Percentiles rank a stretch among this genome's conserved stretches.
Evolutionary conservation across 1,140 invertebrate species (phyloP).

Genomic region (Meteorus sp.): DNA sequence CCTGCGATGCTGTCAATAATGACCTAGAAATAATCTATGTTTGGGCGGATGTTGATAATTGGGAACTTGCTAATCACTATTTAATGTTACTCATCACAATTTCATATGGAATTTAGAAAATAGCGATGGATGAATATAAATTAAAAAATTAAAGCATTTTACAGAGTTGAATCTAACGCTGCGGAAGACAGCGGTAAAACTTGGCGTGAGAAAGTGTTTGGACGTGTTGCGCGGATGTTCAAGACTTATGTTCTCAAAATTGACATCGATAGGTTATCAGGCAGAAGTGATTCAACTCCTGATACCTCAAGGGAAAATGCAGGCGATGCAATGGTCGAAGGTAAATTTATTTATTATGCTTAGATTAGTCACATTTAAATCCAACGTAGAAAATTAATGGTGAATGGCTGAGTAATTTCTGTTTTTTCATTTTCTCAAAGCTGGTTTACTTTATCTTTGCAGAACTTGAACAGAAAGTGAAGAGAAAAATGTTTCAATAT

Average conservation of each 20-base stretch:
- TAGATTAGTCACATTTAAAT: background rate
- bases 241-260: constrained; percentile 49
- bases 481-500: too few relatives aligned
- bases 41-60: background rate
- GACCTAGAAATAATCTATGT: constrained; percentile 4
- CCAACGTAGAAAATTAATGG: too few relatives aligned
- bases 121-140: too few relatives aligned
- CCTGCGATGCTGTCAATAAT: constrained; percentile 3
- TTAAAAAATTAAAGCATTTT: constrained; percentile 1
- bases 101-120: too few relatives aligned
- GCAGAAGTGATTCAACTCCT: constrained; percentile 20
- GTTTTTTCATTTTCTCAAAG: too few relatives aligned
- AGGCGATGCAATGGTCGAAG: constrained; percentile 33
- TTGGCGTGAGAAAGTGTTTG: constrained; percentile 36
- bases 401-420: too few relatives aligned
- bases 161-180: constrained; percentile 23
- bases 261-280: constrained; percentile 38
- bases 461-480: too few relatives aligned
- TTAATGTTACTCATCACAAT: too few relatives aligned
- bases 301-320: constrained; percentile 17
- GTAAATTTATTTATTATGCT: constrained; percentile 24
- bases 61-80: background rate
- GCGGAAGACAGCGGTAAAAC: constrained; percentile 20
- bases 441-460: too few relatives aligned
- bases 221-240: constrained; percentile 39